Conservation (phyloP, 2,113 vertebrate genomes). For the Saimiri boliviensis region DNA sequence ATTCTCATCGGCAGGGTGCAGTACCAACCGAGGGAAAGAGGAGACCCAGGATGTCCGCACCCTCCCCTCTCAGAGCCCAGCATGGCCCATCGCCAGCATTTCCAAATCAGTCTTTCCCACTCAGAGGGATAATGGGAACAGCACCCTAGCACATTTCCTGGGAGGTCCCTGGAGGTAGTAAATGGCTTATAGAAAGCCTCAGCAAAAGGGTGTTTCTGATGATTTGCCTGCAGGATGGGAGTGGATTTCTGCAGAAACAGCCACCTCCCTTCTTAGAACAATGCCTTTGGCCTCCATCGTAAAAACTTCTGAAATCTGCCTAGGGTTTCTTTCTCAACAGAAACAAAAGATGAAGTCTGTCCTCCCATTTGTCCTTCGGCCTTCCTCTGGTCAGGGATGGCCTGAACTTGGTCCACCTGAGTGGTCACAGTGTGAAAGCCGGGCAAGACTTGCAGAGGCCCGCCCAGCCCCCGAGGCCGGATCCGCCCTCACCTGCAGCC, state of each 20-base stretch:
- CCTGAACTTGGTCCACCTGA: not conserved
- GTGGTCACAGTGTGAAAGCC: not conserved
- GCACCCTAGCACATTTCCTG: not conserved
- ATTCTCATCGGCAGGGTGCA: not conserved
- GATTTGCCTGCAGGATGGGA: not conserved
- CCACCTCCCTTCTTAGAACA: slow-evolving; percentile 22
- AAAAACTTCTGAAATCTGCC: not conserved
- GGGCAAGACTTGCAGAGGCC: not conserved
- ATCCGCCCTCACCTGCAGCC: not conserved
- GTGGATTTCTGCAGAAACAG: slow-evolving; percentile 34
- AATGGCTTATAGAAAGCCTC: slow-evolving; percentile 42
- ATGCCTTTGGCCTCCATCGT: not conserved
- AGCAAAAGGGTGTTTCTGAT: slow-evolving; percentile 15
- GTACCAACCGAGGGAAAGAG: not conserved
- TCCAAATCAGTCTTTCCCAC: not conserved
- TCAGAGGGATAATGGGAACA: not conserved
- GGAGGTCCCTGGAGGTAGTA: not conserved
- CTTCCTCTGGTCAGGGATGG: not conserved
- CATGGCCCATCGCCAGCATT: not conserved
- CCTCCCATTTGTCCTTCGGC: not conserved
- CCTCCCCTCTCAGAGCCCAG: not conserved
- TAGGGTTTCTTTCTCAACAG: not conserved
- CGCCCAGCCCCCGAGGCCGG: too few species aligned
- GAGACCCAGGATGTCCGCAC: not conserved
- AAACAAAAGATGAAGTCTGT: not conserved